Base-by-base conservation (phyloP, 2,113 vertebrate species). In the Petaurus breviceps region DNA sequence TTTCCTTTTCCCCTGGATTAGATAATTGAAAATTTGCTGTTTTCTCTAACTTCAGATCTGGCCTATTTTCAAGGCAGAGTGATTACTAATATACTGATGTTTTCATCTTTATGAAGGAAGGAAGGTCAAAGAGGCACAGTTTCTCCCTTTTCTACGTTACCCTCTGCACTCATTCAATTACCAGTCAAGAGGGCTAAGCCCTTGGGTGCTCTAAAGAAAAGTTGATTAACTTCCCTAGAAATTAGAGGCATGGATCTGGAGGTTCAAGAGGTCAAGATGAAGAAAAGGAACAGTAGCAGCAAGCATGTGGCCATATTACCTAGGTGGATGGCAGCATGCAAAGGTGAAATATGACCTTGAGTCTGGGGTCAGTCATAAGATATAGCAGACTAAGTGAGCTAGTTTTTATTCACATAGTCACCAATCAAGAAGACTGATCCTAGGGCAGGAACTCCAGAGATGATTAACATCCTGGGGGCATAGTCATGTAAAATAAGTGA, bases 31-130 rank as follows among this genome's bases (percentile, higher is more conserved):
- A n/a, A 90, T 77, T 91, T 55, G 55, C 50, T 54, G 93, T 92
- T 95, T 93, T 93, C 50, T 55, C 92, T 92, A 51, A 90, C 3
- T 37, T 68, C 94, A 96, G 90, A 43, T 90, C 49, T 49, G 55
- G 19, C 94, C 47, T 31, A 52, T 89, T 93, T 55, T 95, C 51
- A 51, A 90, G 31, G 22, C 90, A 90, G 50, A 94, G 94, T 49
- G 90, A n/a, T 91, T 55, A 92, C n/a, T 90, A 90, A 57, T 91
- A 26, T 57, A 55, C 89, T 92, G 92, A 46, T 55, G 84, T 31
- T 47, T 90, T 92, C 49, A 57, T 89, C 68, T n/a, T 92, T 53
- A 93, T 11, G n/a, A 91, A 93, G 43, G 46, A 84, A 84, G 52
- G 25, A 94, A 0, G 1, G 90, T 47, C 50, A 50, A 91, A 97